Base-by-base conservation (phyloP, 2,797 vertebrate species). In the Acanthurus lineatus region DNA sequence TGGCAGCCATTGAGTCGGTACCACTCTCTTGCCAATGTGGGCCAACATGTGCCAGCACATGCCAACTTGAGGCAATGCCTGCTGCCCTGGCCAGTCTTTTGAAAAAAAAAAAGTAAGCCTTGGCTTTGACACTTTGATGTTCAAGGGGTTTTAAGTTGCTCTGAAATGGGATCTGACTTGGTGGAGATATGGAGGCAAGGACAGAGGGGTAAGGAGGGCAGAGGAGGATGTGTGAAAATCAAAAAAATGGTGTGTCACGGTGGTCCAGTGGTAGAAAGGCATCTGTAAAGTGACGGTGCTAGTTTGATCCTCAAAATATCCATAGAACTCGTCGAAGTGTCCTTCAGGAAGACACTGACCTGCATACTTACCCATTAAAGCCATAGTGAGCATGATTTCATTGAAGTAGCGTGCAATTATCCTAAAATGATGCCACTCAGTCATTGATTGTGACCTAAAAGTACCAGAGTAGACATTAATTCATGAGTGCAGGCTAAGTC, bases 1-100 rank as follows among this genome's bases (percentile, higher is more conserved):
- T 93, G 92, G 92, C 91, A 91, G 80, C 76, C 71, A 67, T 35
- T 69, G 58, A 79, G 44, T 84, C 48, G 40, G 72, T 64, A 66
- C 73, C 53, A 57, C 61, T 77, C 69, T 62, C 76, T 56, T 80
- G 88, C 87, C 87, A 88, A 19, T 56, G 64, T 80, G 83, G 70
- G 79, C 82, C 76, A 86, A 84, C 76, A 42, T 83, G 83, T 82
- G 84, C 83, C 83, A 70, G 57, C 81, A 61, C 53, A 52, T 79
- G 77, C 83, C 86, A 90, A 66, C 64, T 48, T 76, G 68, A 90
- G 87, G 86, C 84, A 79, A 58, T 57, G 72, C 79, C 83, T 78
- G 83, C 81, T 86, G 87, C 64, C 72, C 69, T 16, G 64, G 87
- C 76, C 82, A 61, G 66, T 68, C 54, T 83, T 78, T 78, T 63